Evolutionary conservation across 2,888 invertebrate genomes (phyloP), one percentile per base, ranked within the genome.

Genomic region (Tetropium fuscum): DNA sequence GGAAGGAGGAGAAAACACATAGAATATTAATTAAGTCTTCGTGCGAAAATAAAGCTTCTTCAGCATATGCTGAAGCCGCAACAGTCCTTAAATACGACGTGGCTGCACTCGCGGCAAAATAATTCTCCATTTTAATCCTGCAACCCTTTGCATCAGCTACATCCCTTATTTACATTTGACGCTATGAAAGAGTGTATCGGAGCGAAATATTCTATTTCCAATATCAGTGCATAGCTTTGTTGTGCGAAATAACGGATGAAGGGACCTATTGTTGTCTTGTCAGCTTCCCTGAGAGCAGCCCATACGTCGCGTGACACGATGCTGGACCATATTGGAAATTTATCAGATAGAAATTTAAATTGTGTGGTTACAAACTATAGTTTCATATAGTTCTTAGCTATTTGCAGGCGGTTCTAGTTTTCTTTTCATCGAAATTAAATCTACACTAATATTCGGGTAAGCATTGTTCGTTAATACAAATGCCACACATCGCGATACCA

Each of bases 191-290:
- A 74, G 79, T 78, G 73, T 76, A 80, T 74, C 75, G 76, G 69
- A 78, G 79, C 80, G 80, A 79, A 78, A 79, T 80, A 79, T 80
- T 80, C 79, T 76, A 79, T 80, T 78, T 80, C 78, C 80, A 78
- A 79, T 80, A 80, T 79, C 78, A 78, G 78, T 77, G 76, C 71
- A 70, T 74, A 72, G 77, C 78, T 78, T 78, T 78, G 78, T 78
- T 69, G 69, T 64, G 71, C 70, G 70, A 77, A 78, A 77, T 78
- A 78, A 78, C 79, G 79, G 78, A 73, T 77, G 78, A 77, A 72
- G 74, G 68, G 75, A 69, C 66, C 77, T 63, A 80, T 80, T 80
- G 79, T 79, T 74, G 72, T 73, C 75, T 75, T 74, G 74, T 75
- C 77, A 74, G 72, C 64, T 63, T 63, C 66, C 68, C 70, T 62